A percentile compares a stretch with the other conserved stretches of the same genome.
These are phyloP conservation scores for Megaleporinus macrocephalus DNA, from an alignment of 2,113 vertebrate genomes.

Conservation along the genomic window DNA sequence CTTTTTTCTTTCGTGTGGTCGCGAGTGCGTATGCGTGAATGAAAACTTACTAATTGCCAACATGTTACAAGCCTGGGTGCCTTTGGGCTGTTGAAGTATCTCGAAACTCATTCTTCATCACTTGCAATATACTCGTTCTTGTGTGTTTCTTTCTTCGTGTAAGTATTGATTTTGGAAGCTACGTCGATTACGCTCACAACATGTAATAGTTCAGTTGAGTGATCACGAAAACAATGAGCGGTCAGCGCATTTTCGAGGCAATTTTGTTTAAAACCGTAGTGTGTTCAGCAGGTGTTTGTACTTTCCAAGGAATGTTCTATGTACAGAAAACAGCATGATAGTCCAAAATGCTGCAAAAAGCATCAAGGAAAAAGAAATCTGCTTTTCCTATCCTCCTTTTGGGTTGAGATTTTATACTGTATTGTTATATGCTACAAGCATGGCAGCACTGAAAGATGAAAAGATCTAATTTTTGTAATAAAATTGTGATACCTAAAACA, in stretches of 20 bases:
- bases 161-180: constrained; percentile 55
- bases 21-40: constrained; percentile 48
- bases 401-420: constrained; percentile 80
- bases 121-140: constrained; percentile 69
- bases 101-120: constrained; percentile 68
- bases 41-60: constrained; percentile 80
- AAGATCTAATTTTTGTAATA: constrained; percentile 84
- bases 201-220: constrained; percentile 37
- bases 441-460: constrained; percentile 76
- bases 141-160: constrained; percentile 64
- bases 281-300: constrained; percentile 71
- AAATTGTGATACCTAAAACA: constrained; percentile 80
- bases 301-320: constrained; percentile 74
- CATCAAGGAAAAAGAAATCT: constrained; percentile 67
- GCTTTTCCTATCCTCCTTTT: constrained; percentile 75
- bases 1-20: constrained; percentile 55
- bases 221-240: constrained; percentile 31
- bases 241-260: constrained; percentile 60
- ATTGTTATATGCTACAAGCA: constrained; percentile 83
- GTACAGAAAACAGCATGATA: constrained; percentile 81
- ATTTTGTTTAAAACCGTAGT: constrained; percentile 59
- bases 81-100: constrained; percentile 81
- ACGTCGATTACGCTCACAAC: constrained; percentile 59
- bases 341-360: constrained; percentile 76
- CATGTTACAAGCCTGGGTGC: constrained; percentile 83